phyloP scores from a whole-genome alignment of 1,140 invertebrate genomes.

The Pygmarrhopalites habei region DNA sequence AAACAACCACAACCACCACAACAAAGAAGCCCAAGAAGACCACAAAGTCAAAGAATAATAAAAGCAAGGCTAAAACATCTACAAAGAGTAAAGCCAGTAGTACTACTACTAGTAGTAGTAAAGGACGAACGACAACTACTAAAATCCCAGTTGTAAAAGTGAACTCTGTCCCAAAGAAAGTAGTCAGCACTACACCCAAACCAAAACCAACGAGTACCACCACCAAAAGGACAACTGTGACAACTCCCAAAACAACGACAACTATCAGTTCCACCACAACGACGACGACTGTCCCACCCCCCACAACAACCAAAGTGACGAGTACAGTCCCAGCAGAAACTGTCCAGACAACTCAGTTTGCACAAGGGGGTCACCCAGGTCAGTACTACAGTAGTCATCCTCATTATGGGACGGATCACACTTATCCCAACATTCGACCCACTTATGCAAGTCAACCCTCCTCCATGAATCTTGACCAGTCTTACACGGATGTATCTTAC shows the following conservation, averaged over 20 bases:
- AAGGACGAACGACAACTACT: slow-evolving; percentile 4
- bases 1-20: slow-evolving; percentile 12
- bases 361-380: neutral
- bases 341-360: neutral
- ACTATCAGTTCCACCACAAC: slow-evolving; percentile 13
- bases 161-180: neutral
- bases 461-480: neutral
- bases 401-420: neutral
- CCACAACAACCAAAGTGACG: slow-evolving; percentile 13
- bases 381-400: neutral
- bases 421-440: neutral
- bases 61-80: slow-evolving; percentile 6
- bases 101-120: slow-evolving; percentile 8
- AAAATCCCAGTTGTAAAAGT: no score
- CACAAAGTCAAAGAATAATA: slow-evolving; percentile 9
- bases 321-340: neutral
- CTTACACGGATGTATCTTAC: slow-evolving; percentile 20
- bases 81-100: neutral
- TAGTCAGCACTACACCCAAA: slow-evolving; percentile 1
- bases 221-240: neutral
- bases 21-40: slow-evolving; percentile 20
- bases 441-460: no score
- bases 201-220: slow-evolving; percentile 8
- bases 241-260: slow-evolving; percentile 10
- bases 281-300: slow-evolving; percentile 2